Evolutionary conservation across 2,113 vertebrate species (phyloP), one percentile per base, ranked within the genome.

Genomic region (Pycnonotus jocosus): DNA sequence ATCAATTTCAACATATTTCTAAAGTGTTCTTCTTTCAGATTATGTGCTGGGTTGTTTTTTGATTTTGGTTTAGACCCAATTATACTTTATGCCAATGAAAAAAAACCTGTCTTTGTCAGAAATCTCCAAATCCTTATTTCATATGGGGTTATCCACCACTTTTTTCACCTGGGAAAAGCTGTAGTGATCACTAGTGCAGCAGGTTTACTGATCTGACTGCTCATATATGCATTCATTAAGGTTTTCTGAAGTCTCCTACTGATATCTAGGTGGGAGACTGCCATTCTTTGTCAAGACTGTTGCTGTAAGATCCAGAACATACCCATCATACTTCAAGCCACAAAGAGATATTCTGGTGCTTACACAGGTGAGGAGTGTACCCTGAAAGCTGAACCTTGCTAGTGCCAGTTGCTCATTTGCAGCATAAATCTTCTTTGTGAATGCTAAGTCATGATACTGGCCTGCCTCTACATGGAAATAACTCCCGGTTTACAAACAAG

Each of bases 171-270:
- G 11, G 28, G 8, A 65, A 69, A 88, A 53, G 2, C 0, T 47
- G 3, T 16, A 58, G 28, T 28, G 17, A 23, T 66, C 45, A 25
- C 17, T 28, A 31, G 30, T 23, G 17, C 0, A 0, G 3, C 51
- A 88, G 16, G 11, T 64, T 68, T 15, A 47, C 19, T 71, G 10
- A 21, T 79, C 30, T 82, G 51, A 28, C 6, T 3, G 15, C n/a
- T 79, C 48, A 28, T 25, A 17, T 3, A 33, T 11, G 10, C 4
- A 45, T 71, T n/a, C 6, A 22, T 64, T 60, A 50, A n/a, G 9
- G 2, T 51, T 82, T 94, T 80, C 62, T 83, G 40, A 82, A 91
- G 72, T 77, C 9, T 56, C 44, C 42, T 33, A 15, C 3, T 62
- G 17, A 44, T 42, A 33, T 9, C 35, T 30, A 72, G 35, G 23